phyloP scores from a whole-genome alignment of 2,113 vertebrate genomes.

The Phrynosoma platyrhinos region DNA sequence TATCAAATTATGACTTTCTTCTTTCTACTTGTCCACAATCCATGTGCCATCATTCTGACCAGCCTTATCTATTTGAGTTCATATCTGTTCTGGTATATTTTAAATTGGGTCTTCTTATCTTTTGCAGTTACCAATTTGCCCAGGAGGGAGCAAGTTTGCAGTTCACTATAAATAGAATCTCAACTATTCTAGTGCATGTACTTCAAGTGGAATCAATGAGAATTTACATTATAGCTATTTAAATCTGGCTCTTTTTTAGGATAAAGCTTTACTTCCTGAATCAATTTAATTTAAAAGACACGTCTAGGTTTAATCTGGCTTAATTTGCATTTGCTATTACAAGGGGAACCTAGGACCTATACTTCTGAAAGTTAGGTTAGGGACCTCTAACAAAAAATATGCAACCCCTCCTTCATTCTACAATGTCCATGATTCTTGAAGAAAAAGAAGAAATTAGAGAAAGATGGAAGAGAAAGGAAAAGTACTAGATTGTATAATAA shows the following conservation, averaged over 20 bases:
- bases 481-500: not conserved
- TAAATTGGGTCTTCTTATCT: not conserved
- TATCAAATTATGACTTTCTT: not conserved
- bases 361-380: not conserved
- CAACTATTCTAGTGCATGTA: not conserved
- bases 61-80: not conserved
- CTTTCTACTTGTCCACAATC: not conserved
- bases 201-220: not conserved
- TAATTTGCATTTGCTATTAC: not conserved
- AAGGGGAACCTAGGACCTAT: not conserved
- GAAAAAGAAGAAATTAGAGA: too few species aligned
- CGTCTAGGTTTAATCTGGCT: not conserved
- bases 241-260: not conserved
- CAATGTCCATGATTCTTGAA: not conserved
- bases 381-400: not conserved
- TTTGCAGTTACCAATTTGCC: not conserved
- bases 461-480: not conserved
- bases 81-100: not conserved
- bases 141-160: not conserved
- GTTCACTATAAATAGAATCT: not conserved
- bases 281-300: not conserved
- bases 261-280: not conserved
- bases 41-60: not conserved
- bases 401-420: not conserved
- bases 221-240: not conserved